phyloP scores from a whole-genome alignment of 2,113 vertebrate species.

The Phylloscopus whistleri region DNA sequence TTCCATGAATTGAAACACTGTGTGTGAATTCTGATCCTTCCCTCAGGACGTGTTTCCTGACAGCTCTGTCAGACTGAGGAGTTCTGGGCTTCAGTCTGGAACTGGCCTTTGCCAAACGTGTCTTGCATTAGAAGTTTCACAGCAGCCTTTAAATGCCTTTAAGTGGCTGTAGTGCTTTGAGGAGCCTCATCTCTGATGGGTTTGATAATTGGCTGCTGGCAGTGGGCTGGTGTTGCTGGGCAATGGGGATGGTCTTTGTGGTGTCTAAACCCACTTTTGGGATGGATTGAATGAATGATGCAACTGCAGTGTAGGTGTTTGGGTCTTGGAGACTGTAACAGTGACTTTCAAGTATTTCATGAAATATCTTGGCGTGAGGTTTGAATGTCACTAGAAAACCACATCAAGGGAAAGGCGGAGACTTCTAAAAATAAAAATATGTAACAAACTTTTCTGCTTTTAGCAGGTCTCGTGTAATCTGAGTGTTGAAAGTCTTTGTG shows the following conservation, averaged over 20 bases:
- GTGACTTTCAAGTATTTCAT: background rate
- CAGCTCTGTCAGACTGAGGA: background rate
- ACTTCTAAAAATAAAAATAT: background rate
- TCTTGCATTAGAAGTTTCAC: background rate
- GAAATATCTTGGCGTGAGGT: background rate
- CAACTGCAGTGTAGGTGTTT: background rate
- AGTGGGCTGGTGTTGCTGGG: background rate
- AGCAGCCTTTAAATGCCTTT: background rate
- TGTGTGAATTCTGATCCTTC: background rate
- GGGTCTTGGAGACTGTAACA: background rate
- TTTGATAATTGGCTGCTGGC: background rate
- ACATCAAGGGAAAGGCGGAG: background rate
- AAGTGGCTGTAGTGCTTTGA: background rate
- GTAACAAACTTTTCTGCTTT: background rate
- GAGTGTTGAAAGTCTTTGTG: background rate
- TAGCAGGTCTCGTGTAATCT: background rate
- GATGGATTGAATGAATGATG: background rate
- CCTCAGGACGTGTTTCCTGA: background rate
- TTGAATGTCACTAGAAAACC: background rate
- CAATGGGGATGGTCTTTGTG: background rate
- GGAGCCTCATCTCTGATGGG: background rate
- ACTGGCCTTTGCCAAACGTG: background rate
- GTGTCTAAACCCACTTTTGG: background rate
- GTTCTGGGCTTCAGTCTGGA: background rate
- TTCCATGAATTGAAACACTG: background rate